Conservation (phyloP, 2,797 vertebrate genomes). For the Loris lydekkerianus region DNA sequence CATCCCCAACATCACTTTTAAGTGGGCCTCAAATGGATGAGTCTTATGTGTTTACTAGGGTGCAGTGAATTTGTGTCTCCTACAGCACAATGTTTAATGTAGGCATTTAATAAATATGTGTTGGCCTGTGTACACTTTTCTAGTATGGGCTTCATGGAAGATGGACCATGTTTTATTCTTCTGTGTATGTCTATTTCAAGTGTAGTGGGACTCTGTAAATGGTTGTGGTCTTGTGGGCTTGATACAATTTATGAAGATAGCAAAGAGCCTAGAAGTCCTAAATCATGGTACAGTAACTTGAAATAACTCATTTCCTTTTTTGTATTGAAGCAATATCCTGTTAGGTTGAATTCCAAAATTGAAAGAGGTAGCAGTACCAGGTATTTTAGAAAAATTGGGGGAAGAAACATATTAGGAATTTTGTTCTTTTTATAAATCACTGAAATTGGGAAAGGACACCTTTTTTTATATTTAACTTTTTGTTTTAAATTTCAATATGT, state of each 20-base stretch:
- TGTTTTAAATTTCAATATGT: background rate
- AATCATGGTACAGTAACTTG: slow-evolving; percentile 45
- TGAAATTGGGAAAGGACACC: slow-evolving; percentile 41
- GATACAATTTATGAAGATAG: background rate
- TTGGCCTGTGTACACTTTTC: slow-evolving; percentile 20
- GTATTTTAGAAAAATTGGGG: slow-evolving; percentile 49
- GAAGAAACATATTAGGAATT: slow-evolving; percentile 24
- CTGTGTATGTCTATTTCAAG: background rate
- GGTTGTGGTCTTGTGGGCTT: slow-evolving; percentile 38
- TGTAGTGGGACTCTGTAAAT: slow-evolving; percentile 28
- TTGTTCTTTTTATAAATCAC: slow-evolving; percentile 27
- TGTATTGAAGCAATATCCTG: slow-evolving; percentile 25
- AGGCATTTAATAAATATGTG: slow-evolving; percentile 46
- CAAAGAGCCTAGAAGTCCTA: slow-evolving; percentile 38
- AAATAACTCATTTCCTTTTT: slow-evolving; percentile 54
- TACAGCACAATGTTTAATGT: background rate
- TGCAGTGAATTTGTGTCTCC: background rate
- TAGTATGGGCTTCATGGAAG: slow-evolving; percentile 24
- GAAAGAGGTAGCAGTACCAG: slow-evolving; percentile 22
- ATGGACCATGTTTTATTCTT: background rate
- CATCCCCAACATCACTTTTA: background rate
- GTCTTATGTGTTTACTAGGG: background rate
- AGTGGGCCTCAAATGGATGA: background rate
- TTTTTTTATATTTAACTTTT: background rate
- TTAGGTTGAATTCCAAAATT: slow-evolving; percentile 22